Percentiles rank a stretch among this genome's conserved stretches.
These are phyloP conservation scores for Erithacus rubecula DNA, from an alignment of 2,797 vertebrate species.

Conservation along the genomic window DNA sequence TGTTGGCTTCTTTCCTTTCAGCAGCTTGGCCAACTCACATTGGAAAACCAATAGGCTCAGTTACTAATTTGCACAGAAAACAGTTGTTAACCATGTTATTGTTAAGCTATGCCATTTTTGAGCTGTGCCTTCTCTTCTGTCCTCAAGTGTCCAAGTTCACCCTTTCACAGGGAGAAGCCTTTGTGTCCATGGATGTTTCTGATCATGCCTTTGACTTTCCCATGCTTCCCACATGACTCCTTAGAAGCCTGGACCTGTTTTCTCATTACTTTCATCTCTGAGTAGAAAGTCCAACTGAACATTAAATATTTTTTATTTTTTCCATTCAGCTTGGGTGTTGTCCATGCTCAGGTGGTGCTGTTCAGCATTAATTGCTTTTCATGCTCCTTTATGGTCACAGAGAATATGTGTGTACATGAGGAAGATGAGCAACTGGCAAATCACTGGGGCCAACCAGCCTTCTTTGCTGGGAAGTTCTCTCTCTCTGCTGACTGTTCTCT, in stretches of 20 bases:
- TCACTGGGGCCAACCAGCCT: neutral
- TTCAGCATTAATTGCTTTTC: neutral
- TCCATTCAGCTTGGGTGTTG: neutral
- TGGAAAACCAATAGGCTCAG: neutral
- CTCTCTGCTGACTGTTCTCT: neutral
- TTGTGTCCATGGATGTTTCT: neutral
- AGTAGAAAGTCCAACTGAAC: neutral
- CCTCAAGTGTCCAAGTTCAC: neutral
- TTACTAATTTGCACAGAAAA: neutral
- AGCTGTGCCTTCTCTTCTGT: neutral
- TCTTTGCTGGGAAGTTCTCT: neutral
- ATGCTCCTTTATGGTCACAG: fast-evolving
- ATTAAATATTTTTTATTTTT: neutral
- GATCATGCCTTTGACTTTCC: neutral
- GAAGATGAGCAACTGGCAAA: neutral
- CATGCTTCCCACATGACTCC: neutral
- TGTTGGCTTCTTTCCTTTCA: neutral
- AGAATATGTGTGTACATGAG: fast-evolving
- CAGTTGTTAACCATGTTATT: fast-evolving
- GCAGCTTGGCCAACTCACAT: neutral
- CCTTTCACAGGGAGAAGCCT: neutral
- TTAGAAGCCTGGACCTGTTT: neutral
- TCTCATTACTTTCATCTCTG: neutral
- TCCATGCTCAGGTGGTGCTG: neutral
- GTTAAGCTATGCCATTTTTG: neutral